Evolutionary conservation across 2,888 invertebrate genomes (phyloP).

Genomic region (Romanomermis culicivorax): DNA sequence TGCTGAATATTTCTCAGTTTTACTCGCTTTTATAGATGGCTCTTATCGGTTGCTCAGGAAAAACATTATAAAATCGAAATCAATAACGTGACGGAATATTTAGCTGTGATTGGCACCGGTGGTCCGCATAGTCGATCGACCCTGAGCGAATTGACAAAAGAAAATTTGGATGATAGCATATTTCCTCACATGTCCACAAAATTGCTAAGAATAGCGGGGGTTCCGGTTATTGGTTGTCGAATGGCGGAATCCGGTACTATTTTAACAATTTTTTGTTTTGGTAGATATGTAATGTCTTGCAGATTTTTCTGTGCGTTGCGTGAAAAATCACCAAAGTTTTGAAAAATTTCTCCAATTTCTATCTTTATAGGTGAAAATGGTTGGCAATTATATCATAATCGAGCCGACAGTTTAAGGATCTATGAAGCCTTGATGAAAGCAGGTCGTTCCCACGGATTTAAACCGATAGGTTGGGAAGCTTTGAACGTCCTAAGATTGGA

Average conservation of each 20-base stretch:
- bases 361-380: slow-evolving; percentile 31
- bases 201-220: slow-evolving; percentile 24
- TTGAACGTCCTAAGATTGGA: slow-evolving; percentile 32
- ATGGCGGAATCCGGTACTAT: slow-evolving; percentile 30
- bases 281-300: not conserved
- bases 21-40: slow-evolving; percentile 14
- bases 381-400: slow-evolving; percentile 32
- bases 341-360: no score
- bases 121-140: slow-evolving; percentile 28
- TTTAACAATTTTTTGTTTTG: not conserved
- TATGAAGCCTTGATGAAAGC: slow-evolving; percentile 28
- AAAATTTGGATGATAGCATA: slow-evolving; percentile 23
- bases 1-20: not conserved
- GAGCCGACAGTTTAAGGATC: slow-evolving; percentile 24
- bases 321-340: no score
- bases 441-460: slow-evolving; percentile 27
- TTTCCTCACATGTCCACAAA: slow-evolving; percentile 29
- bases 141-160: slow-evolving; percentile 25
- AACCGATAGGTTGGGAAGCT: slow-evolving; percentile 32
- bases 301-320: not conserved
- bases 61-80: slow-evolving; percentile 18
- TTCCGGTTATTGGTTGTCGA: slow-evolving; percentile 23
- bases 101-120: slow-evolving; percentile 27
- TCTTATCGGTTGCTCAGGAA: slow-evolving; percentile 16
- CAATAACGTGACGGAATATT: slow-evolving; percentile 27